A percentile compares a stretch with the other conserved stretches of the same genome.
These are phyloP conservation scores for Thalpophila matura DNA, from an alignment of 2,888 invertebrate genomes.

Conservation along the genomic window DNA sequence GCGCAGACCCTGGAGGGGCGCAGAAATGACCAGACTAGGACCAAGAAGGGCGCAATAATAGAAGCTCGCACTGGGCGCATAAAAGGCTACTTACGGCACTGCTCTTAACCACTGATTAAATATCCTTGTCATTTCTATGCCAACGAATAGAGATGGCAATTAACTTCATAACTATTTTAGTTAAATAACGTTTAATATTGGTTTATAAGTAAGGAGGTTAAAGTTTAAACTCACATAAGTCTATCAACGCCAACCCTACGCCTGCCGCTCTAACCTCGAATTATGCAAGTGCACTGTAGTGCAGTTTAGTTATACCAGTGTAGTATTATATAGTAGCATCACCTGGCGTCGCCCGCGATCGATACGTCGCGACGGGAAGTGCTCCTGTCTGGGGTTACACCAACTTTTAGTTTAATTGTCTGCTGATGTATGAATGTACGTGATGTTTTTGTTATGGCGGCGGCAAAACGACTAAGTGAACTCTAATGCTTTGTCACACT, in stretches of 20 bases:
- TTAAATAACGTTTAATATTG: too few relatives aligned
- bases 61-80: too few relatives aligned
- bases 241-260: constrained; percentile 39
- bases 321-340: constrained; percentile 57
- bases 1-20: too few relatives aligned
- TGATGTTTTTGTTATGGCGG: constrained; percentile 30
- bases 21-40: too few relatives aligned
- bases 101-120: too few relatives aligned
- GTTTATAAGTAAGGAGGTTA: too few relatives aligned
- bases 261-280: constrained; percentile 44
- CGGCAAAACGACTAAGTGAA: not conserved
- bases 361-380: constrained; percentile 76
- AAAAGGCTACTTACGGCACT: too few relatives aligned
- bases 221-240: too few relatives aligned
- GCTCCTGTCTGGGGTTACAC: constrained; percentile 45
- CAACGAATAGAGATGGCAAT: too few relatives aligned
- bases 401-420: constrained; percentile 60
- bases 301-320: constrained; percentile 52
- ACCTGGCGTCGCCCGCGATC: constrained; percentile 74
- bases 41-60: too few relatives aligned
- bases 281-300: constrained; percentile 62
- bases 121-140: too few relatives aligned
- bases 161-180: too few relatives aligned
- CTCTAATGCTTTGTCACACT: not conserved
- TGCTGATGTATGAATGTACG: constrained; percentile 34